phyloP scores from a whole-genome alignment of 2,113 vertebrate genomes.

The Electrona antarctica region DNA sequence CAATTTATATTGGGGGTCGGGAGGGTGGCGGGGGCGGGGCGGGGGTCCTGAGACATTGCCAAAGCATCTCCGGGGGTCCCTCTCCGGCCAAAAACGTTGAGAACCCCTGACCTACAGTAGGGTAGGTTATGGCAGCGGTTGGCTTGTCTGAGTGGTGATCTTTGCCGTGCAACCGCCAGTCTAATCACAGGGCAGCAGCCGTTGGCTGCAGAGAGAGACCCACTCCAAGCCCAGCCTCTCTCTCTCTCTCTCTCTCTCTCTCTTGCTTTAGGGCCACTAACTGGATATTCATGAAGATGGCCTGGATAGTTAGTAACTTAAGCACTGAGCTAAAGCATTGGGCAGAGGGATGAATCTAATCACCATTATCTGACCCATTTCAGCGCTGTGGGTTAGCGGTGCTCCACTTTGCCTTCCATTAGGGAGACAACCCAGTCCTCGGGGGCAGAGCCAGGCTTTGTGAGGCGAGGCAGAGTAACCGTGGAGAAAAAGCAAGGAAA shows the following conservation, averaged over 20 bases:
- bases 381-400: constrained; percentile 66
- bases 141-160: constrained; percentile 56
- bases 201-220: constrained; percentile 5
- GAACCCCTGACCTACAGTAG: no score
- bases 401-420: constrained; percentile 75
- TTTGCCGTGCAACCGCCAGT: constrained; percentile 44
- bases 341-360: constrained; percentile 66
- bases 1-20: no score
- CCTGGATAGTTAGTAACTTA: constrained; percentile 67
- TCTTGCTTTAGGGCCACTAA: constrained; percentile 44
- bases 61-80: no score
- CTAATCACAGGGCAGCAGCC: constrained; percentile 68
- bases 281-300: constrained; percentile 70
- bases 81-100: no score
- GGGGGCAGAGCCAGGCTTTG: constrained; percentile 57
- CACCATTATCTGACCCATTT: constrained; percentile 75
- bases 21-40: no score
- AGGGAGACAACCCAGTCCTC: constrained; percentile 67
- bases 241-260: background rate
- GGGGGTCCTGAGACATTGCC: no score
- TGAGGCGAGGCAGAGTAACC: constrained; percentile 17
- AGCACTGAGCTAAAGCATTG: constrained; percentile 59
- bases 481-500: constrained; percentile 9
- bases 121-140: no score
- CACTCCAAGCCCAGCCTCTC: constrained; percentile 20